Evolutionary conservation across 2,888 invertebrate species (phyloP).

Genomic region (Euphydryas editha): DNA sequence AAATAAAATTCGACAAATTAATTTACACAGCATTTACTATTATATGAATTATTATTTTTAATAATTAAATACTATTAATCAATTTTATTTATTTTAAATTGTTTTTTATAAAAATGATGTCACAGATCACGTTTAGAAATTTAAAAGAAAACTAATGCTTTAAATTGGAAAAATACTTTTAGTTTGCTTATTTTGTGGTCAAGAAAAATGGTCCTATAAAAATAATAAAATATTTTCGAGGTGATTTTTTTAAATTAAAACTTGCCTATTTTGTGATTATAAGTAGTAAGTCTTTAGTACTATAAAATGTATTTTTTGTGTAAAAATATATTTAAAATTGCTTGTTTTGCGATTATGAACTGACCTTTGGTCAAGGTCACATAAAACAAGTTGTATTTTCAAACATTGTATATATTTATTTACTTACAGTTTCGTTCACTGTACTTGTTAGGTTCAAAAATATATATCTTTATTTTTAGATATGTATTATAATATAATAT

Average conservation of each 20-base stretch:
- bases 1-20: not conserved
- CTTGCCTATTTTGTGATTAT: too few relatives aligned
- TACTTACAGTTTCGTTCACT: not conserved
- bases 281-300: too few relatives aligned
- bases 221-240: too few relatives aligned
- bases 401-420: not conserved
- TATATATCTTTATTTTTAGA: not conserved
- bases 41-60: not conserved
- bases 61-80: not conserved
- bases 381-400: not conserved
- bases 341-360: not conserved
- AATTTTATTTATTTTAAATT: not conserved
- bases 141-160: too few relatives aligned
- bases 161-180: too few relatives aligned
- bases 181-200: too few relatives aligned
- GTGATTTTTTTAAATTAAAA: too few relatives aligned
- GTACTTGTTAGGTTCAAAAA: not conserved
- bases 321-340: not conserved
- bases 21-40: not conserved
- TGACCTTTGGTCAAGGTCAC: too few relatives aligned
- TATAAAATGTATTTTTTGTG: not conserved
- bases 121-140: too few relatives aligned
- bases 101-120: not conserved
- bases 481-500: constrained; percentile 24
- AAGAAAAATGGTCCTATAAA: too few relatives aligned